These are phyloP conservation scores for Antennarius striatus DNA, from an alignment of 2,113 vertebrate species.

Conservation along the genomic window DNA sequence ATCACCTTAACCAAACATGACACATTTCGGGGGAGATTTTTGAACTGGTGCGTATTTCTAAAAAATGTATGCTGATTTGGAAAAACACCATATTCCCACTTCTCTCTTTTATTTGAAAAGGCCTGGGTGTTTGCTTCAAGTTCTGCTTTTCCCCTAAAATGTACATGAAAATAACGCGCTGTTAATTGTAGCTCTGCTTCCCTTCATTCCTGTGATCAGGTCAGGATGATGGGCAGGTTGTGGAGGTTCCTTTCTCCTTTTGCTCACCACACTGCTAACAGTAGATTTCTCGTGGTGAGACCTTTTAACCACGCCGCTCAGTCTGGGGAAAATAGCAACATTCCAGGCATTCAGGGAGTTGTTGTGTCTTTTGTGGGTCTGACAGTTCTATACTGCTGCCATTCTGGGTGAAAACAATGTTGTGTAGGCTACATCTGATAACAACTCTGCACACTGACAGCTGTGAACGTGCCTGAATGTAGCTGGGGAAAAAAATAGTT, in stretches of 20 bases:
- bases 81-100: background rate
- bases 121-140: background rate
- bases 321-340: slow-evolving; percentile 41
- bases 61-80: background rate
- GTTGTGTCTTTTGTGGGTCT: slow-evolving; percentile 59
- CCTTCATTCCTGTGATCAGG: background rate
- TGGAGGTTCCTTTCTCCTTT: slow-evolving; percentile 1
- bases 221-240: slow-evolving; percentile 4
- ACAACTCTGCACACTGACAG: slow-evolving; percentile 27
- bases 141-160: background rate
- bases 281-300: slow-evolving; percentile 42
- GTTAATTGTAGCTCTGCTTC: background rate
- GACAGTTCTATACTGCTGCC: slow-evolving; percentile 36
- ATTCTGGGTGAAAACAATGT: slow-evolving; percentile 49
- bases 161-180: background rate
- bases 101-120: background rate
- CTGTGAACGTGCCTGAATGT: background rate
- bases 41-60: background rate
- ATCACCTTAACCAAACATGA: background rate
- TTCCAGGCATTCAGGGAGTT: slow-evolving; percentile 69
- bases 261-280: slow-evolving; percentile 33
- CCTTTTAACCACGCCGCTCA: slow-evolving; percentile 44
- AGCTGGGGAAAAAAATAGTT: too few relatives aligned
- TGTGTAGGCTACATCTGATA: slow-evolving; percentile 41
- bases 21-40: background rate